These are phyloP conservation scores for Beroe ovata DNA, from an alignment of 37 sponge, comb jelly and placozoan genomes.

Conservation along the genomic window DNA sequence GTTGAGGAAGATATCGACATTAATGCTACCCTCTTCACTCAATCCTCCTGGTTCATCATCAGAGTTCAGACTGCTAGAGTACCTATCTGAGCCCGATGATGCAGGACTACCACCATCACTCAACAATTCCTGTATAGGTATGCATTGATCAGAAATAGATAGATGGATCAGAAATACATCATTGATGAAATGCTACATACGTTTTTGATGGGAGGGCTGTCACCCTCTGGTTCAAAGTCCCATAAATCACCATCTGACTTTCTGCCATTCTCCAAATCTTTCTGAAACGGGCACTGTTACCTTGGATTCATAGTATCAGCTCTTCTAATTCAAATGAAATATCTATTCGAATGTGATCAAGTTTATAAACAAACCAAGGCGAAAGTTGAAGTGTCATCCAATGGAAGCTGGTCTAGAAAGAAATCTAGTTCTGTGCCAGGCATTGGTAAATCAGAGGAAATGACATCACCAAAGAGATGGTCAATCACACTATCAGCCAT, in stretches of 20 bases:
- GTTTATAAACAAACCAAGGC: neutral
- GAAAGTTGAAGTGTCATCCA: constrained; percentile 29
- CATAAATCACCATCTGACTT: neutral
- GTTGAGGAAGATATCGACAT: constrained; percentile 62
- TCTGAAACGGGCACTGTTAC: constrained; percentile 3
- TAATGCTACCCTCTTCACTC: neutral
- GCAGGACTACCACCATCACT: constrained; percentile 67
- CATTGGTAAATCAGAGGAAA: constrained; percentile 32
- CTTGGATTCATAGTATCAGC: no score
- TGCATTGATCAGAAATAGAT: no score
- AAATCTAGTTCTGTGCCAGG: constrained; percentile 59
- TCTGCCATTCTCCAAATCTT: neutral
- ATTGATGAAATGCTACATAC: neutral
- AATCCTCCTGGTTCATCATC: constrained; percentile 1
- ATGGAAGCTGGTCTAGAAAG: constrained; percentile 52
- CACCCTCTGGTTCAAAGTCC: constrained; percentile 42
- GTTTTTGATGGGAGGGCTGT: neutral
- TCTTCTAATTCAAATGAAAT: no score
- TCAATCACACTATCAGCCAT: constrained; percentile 63
- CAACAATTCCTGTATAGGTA: constrained; percentile 43
- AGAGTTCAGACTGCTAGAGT: neutral
- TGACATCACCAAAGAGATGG: constrained; percentile 18
- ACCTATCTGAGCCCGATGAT: constrained; percentile 35
- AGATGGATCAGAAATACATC: no score
- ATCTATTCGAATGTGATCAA: no score